Percentiles rank a stretch among this genome's conserved stretches.
These are phyloP conservation scores for Neodontobutis hainanensis DNA, from an alignment of 2,113 vertebrate genomes.

Conservation along the genomic window DNA sequence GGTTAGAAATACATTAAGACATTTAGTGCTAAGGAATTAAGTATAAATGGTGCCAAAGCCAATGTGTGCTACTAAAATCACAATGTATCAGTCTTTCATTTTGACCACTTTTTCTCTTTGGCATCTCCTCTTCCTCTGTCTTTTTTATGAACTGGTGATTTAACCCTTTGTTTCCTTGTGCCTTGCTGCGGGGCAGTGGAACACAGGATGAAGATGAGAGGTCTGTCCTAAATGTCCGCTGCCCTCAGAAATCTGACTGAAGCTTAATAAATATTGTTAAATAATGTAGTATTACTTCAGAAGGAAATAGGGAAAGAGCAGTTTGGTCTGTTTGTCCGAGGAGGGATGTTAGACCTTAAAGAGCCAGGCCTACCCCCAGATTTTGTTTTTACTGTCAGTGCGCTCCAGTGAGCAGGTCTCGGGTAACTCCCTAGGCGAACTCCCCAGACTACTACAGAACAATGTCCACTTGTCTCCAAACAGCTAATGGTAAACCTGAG, in stretches of 20 bases:
- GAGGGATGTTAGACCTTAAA: too few relatives aligned
- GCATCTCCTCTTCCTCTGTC: slow-evolving; percentile 32
- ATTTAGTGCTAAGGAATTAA: too few relatives aligned
- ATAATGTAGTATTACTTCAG: too few relatives aligned
- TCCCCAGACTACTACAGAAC: not conserved
- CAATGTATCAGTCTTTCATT: slow-evolving; percentile 29
- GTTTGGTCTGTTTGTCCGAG: too few relatives aligned
- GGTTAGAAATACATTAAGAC: not conserved
- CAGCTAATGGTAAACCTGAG: too few relatives aligned
- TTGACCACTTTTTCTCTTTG: not conserved
- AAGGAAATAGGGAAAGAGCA: not conserved
- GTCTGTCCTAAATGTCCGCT: slow-evolving; percentile 83
- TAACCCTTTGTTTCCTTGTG: slow-evolving; percentile 88
- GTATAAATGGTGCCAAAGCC: too few relatives aligned
- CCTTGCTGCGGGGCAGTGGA: slow-evolving; percentile 92
- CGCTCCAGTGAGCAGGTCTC: slow-evolving; percentile 8
- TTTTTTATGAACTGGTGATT: slow-evolving; percentile 75
- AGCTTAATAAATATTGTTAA: not conserved
- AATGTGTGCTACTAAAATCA: too few relatives aligned
- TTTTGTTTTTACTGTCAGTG: not conserved
- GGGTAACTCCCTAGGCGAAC: not conserved
- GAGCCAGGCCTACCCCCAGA: not conserved
- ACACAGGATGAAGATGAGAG: slow-evolving; percentile 90
- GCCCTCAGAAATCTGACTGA: slow-evolving; percentile 17
- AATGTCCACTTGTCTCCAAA: not conserved